Base-by-base conservation (phyloP, 2,888 invertebrate species). In the Helleia helle region DNA sequence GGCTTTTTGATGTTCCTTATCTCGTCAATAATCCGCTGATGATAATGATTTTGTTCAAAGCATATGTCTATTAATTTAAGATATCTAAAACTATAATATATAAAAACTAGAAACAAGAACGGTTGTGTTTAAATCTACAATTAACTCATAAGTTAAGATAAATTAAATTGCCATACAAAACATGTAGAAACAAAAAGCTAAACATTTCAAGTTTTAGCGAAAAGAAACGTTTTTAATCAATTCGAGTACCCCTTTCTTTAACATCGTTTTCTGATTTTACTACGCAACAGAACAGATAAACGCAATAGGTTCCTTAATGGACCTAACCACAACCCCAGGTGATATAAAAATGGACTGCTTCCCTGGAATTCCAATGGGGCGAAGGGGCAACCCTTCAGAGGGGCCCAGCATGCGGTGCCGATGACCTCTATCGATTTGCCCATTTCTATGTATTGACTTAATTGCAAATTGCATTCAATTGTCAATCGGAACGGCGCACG, bases 341-440 rank as follows among this genome's bases (percentile, higher is more conserved):
- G 61, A 65, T 66, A 68, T 66, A 71, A 72, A 69, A 68, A 67
- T 63, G 64, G 61, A 67, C 68, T 68, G 68, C 69, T 71, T 73
- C 70, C 67, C 69, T 67, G 68, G 74, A 76, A 77, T 71, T 63
- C 60, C 62, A 62, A 65, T 66, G 65, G 71, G 67, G 65, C 56
- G 63, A 62, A 59, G 61, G n/a, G n/a, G 68, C 69, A 63, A 67
- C 75, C 76, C 74, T 75, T 62, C 61, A 63, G 66, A 75, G 79
- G 79, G 81, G 70, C 72, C 69, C 57, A 72, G 66, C 72, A 69
- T 69, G 58, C 74, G 64, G 79, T 80, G 83, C 68, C 83, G 75
- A 81, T 81, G 81, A 81, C 81, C 83, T 59, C 71, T 77, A 81
- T 83, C 77, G 83, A 83, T 83, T 81, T 55, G 62, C 59, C 58